A percentile compares a stretch with the other conserved stretches of the same genome.
Evolutionary conservation across 2,113 vertebrate genomes (phyloP).

Genomic region (Agapornis roseicollis): DNA sequence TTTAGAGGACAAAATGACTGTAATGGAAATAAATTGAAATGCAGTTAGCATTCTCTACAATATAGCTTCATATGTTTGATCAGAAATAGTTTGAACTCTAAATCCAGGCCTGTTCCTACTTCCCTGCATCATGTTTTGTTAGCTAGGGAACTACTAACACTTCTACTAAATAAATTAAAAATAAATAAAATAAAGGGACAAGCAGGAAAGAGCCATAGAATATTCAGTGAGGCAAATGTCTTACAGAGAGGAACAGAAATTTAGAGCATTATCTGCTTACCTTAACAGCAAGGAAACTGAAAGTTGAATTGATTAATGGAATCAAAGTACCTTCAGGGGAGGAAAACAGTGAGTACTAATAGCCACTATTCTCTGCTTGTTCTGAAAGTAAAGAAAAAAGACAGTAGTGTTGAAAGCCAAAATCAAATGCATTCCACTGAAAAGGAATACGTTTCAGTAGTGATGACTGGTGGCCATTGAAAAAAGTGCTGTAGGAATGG

Average conservation of each 20-base stretch:
- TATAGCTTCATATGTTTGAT: slow-evolving; percentile 28
- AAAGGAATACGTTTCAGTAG: background rate
- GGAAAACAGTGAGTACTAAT: background rate
- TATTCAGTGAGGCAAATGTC: background rate
- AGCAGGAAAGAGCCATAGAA: background rate
- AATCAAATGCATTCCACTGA: slow-evolving; percentile 9
- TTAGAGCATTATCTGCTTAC: background rate
- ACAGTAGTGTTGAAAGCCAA: background rate
- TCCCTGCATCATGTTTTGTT: background rate
- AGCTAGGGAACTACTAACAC: background rate
- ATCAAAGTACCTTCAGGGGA: background rate
- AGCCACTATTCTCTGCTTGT: background rate
- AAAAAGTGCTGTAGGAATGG: background rate
- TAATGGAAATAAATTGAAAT: slow-evolving; percentile 38
- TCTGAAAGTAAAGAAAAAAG: slow-evolving; percentile 7
- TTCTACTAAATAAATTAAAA: background rate
- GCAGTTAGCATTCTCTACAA: background rate
- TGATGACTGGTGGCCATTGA: background rate
- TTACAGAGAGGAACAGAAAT: background rate
- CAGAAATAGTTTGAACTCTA: slow-evolving; percentile 23
- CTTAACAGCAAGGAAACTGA: background rate
- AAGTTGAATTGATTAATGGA: background rate
- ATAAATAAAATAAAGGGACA: background rate
- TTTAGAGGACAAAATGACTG: slow-evolving; percentile 6
- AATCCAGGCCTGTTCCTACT: background rate